phyloP scores from a whole-genome alignment of 2,888 invertebrate species.

The Hymenopus coronatus region DNA sequence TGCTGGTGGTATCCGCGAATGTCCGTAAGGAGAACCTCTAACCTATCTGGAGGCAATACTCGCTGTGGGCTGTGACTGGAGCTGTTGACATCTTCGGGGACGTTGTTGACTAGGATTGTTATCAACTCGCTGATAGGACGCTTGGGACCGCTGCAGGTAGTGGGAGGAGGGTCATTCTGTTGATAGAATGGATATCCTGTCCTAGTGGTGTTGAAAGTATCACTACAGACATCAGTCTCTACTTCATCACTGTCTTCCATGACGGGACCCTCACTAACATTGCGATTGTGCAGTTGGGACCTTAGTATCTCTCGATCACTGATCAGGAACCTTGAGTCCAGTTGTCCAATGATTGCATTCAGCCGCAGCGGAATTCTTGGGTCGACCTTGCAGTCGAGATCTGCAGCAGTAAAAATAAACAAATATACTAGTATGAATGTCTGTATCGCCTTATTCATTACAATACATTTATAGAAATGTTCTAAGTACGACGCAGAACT shows the following conservation, averaged over 20 bases:
- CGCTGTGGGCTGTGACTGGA: background rate
- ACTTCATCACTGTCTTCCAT: background rate
- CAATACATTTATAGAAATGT: too few species aligned
- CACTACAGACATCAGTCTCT: conserved; percentile 27
- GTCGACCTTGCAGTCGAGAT: conserved; percentile 2
- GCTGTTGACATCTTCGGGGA: background rate
- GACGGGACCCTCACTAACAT: background rate
- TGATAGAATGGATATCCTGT: conserved; percentile 34
- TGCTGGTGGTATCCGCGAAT: conserved; percentile 28
- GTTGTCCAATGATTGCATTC: conserved; percentile 29
- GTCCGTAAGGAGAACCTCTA: conserved; percentile 26
- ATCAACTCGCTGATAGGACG: conserved; percentile 31
- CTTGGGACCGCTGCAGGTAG: conserved; percentile 17
- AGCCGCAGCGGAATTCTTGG: conserved; percentile 27
- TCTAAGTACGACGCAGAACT: too few species aligned
- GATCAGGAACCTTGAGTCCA: conserved; percentile 29
- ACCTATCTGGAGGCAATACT: conserved; percentile 8
- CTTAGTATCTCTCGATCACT: conserved; percentile 13
- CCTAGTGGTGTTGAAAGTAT: conserved; percentile 24
- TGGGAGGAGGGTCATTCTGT: conserved; percentile 28
- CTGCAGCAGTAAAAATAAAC: background rate
- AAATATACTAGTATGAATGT: background rate
- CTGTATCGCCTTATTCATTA: too few species aligned
- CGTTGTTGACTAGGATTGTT: conserved; percentile 26
- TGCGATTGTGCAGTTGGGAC: background rate